Evolutionary conservation across 2,113 vertebrate species (phyloP).

Genomic region (Phyllostomus discolor): DNA sequence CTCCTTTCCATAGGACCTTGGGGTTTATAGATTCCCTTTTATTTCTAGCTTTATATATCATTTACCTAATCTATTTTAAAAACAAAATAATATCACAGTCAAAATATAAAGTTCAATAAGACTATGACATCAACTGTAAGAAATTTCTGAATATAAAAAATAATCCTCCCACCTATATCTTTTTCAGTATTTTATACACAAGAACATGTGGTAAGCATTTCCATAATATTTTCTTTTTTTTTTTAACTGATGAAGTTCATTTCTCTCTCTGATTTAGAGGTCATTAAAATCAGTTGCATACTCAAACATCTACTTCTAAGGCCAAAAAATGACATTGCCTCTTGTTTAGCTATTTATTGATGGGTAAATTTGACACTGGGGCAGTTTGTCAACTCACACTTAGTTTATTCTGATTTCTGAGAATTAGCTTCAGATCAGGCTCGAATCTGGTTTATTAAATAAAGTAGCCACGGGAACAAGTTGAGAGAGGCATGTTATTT

Average conservation of each 20-base stretch:
- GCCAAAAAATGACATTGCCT: neutral
- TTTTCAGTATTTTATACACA: neutral
- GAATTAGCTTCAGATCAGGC: neutral
- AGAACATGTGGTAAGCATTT: conserved; percentile 30
- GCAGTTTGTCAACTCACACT: neutral
- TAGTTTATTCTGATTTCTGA: conserved; percentile 24
- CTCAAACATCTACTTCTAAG: neutral
- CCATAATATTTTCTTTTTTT: neutral
- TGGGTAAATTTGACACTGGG: neutral
- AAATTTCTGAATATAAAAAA: conserved; percentile 56
- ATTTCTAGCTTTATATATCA: conserved; percentile 31
- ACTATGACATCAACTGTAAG: conserved; percentile 20
- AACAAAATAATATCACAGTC: conserved; percentile 33
- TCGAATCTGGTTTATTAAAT: conserved; percentile 17
- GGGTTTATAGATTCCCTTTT: neutral
- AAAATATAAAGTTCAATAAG: conserved; percentile 43
- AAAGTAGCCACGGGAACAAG: neutral
- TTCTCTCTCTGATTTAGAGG: conserved; percentile 17
- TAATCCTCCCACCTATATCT: neutral
- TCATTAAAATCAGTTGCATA: neutral
- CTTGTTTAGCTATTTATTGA: neutral
- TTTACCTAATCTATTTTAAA: conserved; percentile 43
- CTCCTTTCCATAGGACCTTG: neutral
- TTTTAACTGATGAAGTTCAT: conserved; percentile 27
- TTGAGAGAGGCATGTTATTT: neutral